A percentile compares a stretch with the other conserved stretches of the same genome.
These are phyloP conservation scores for Lepidochrysops patricia DNA, from an alignment of 2,888 invertebrate genomes.

Conservation along the genomic window DNA sequence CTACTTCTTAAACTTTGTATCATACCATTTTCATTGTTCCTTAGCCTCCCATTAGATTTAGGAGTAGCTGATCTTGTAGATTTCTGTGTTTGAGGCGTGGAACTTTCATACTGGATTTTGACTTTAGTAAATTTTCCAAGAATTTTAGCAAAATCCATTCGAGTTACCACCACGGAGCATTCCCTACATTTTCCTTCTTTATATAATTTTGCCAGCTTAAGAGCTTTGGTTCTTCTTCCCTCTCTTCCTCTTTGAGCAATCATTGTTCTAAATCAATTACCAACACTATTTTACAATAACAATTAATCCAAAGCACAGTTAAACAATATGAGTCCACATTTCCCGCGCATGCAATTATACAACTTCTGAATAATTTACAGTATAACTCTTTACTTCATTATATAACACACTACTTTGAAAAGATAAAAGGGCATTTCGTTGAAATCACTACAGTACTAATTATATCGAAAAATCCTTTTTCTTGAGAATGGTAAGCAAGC, in stretches of 20 bases:
- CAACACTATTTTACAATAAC: constrained; percentile 17
- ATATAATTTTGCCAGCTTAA: constrained; percentile 53
- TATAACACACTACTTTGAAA: background rate
- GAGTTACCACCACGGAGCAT: constrained; percentile 59
- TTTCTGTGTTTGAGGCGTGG: constrained; percentile 43
- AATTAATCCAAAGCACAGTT: constrained; percentile 30
- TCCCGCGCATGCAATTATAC: constrained; percentile 62
- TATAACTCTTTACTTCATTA: constrained; percentile 24
- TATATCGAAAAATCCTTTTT: constrained; percentile 34
- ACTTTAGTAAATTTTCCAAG: constrained; percentile 68
- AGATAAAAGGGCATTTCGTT: background rate
- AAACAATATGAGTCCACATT: constrained; percentile 59
- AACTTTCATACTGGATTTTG: constrained; percentile 63
- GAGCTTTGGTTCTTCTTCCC: constrained; percentile 43
- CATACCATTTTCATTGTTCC: constrained; percentile 67
- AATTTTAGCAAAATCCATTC: constrained; percentile 69
- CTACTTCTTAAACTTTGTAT: constrained; percentile 48
- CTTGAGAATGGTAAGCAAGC: constrained; percentile 32
- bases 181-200: constrained; percentile 63
- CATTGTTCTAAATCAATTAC: constrained; percentile 33
- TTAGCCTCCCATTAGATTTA: constrained; percentile 44
- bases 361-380: constrained; percentile 26
- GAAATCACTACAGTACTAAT: constrained; percentile 19
- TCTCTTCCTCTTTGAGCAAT: constrained; percentile 53
- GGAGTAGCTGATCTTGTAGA: constrained; percentile 30